Base-by-base conservation (phyloP, 2,113 vertebrate genomes). In the Monarcha castaneiventris region DNA sequence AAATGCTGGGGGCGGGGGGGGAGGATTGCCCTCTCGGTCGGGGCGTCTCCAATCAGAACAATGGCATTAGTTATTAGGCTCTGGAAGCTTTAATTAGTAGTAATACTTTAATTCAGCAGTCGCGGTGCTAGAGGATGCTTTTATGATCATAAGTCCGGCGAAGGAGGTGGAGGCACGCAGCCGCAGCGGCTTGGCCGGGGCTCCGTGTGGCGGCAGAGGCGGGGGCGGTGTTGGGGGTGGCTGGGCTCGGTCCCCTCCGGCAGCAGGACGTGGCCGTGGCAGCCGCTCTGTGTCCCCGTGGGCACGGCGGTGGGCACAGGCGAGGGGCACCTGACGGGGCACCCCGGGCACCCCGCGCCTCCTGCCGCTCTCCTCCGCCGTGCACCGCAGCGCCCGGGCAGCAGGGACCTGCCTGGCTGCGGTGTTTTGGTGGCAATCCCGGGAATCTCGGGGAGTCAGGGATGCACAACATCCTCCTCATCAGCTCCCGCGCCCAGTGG, bases 401-500 rank as follows among this genome's bases (percentile, higher is more conserved):
- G 59, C 37, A 2, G 32, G 43, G n/a, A n/a, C 43, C 30, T 10
- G 62, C 58, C 41, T 5, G 78, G n/a, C 55, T 13, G 44, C 29
- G 10, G 21, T 0, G 13, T 27, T 75, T 14, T 13, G 41, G 11
- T 1, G 46, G 1, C 30, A 69, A 22, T n/a, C 11, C 15, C 27
- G 11, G 16, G 25, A 37, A 63, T 14, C 3, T 7, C 30, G 0
- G 43, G 13, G 92, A 21, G 26, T 0, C 6, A 27, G 69, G 64
- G 46, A 29, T 18, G 54, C 66, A 0, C 4, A 3, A 1, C 33
- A 33, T 9, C 30, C 11, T 16, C 30, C 18, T 14, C 20, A 0
- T 2, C 29, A 1, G 17, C 67, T 61, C 67, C 77, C 11, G 6
- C 1, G 1, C 1, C 1, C n/a, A 2, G 0, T 0, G 22, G 0